Conservation (phyloP, 30 jellyfish, hydroid and myxozoan species). For the Turritopsis rubra region DNA sequence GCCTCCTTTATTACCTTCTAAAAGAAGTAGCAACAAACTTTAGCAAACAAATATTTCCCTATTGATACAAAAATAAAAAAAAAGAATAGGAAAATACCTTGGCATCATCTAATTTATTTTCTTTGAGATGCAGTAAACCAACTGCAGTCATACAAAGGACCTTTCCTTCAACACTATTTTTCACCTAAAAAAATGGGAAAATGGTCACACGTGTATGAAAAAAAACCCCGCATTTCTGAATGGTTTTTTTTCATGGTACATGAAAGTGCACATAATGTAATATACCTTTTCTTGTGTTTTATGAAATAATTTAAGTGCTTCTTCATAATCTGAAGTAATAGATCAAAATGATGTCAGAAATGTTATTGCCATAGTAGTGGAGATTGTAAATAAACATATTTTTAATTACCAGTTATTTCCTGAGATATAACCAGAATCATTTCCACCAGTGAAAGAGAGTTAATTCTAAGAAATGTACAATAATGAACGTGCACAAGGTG, state of each 20-base stretch:
- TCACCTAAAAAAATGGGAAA: conserved; percentile 42
- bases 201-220: neutral
- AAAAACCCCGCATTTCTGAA: no score
- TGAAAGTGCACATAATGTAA: no score
- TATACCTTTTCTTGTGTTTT: conserved; percentile 69
- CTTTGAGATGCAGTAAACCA: conserved; percentile 66
- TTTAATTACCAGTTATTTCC: conserved; percentile 63
- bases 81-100: conserved; percentile 33
- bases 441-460: conserved; percentile 61
- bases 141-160: conserved; percentile 64
- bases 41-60: neutral
- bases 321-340: conserved; percentile 34
- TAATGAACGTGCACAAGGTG: neutral
- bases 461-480: conserved; percentile 36
- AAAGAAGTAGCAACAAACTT: neutral
- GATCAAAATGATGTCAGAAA: neutral
- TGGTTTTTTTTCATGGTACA: no score
- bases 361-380: neutral
- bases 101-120: conserved; percentile 56
- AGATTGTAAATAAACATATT: no score
- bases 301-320: conserved; percentile 46
- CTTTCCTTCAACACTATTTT: conserved; percentile 45
- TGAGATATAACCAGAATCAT: conserved; percentile 40
- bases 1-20: conserved; percentile 70
- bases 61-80: neutral